A percentile compares a stretch with the other conserved stretches of the same genome.
Conservation (phyloP, 1,140 invertebrate genomes). For the Diabrotica undecimpunctata region DNA sequence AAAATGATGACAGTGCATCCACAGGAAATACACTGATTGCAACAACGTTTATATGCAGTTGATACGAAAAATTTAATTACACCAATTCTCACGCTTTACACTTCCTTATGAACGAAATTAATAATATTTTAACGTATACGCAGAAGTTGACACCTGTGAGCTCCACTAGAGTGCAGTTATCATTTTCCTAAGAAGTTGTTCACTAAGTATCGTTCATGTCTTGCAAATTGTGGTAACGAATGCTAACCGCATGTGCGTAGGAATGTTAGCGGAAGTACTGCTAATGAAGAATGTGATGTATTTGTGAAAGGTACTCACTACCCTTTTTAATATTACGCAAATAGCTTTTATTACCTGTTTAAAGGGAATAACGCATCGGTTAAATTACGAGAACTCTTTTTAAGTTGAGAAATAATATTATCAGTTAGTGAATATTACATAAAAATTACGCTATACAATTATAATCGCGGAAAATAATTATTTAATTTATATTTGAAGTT, state of each 20-base stretch:
- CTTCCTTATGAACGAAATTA: constrained; percentile 26
- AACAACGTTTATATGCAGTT: constrained; percentile 6
- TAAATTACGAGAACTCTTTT: too few relatives aligned
- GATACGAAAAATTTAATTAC: constrained; percentile 25
- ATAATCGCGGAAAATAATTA: too few relatives aligned
- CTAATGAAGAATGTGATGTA: neutral
- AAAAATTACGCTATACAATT: too few relatives aligned
- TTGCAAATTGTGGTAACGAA: neutral
- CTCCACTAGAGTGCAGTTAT: constrained; percentile 14
- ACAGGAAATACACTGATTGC: constrained; percentile 12
- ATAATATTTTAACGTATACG: constrained; percentile 16
- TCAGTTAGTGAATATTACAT: too few relatives aligned
- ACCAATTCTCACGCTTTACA: constrained; percentile 30
- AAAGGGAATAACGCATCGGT: too few relatives aligned
- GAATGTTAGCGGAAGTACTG: neutral
- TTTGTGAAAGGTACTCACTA: too few relatives aligned
- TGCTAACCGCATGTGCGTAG: neutral
- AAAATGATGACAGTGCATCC: constrained; percentile 3
- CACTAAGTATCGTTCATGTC: neutral
- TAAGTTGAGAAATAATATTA: too few relatives aligned
- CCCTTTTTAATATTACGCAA: too few relatives aligned
- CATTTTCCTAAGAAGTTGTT: constrained; percentile 15
- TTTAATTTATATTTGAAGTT: too few relatives aligned
- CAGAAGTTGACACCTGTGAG: constrained; percentile 23
- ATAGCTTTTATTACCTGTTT: too few relatives aligned